Percentiles rank a stretch among this genome's conserved stretches.
These are phyloP conservation scores for Psittacara wagleri DNA, from an alignment of 2,113 vertebrate genomes.

Conservation along the genomic window DNA sequence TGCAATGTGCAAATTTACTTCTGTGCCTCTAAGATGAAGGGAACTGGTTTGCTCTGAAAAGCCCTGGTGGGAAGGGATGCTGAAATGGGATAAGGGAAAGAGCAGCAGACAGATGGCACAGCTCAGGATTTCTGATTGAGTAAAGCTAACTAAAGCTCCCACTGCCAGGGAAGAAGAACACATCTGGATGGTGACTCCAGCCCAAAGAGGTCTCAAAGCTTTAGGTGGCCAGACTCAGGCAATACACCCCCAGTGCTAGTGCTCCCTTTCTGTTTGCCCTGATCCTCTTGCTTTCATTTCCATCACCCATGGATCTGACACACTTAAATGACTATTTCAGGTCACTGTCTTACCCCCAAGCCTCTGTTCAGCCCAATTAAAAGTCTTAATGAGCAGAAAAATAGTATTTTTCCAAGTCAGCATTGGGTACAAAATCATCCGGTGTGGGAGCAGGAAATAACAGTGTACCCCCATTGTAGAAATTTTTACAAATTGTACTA, in stretches of 20 bases:
- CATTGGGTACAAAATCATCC: background rate
- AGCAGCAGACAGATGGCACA: background rate
- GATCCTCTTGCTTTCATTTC: background rate
- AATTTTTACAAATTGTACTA: background rate
- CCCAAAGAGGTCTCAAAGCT: background rate
- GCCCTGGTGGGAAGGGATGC: background rate
- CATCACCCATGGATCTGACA: background rate
- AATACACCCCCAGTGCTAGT: background rate
- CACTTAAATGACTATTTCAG: background rate
- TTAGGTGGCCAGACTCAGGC: background rate
- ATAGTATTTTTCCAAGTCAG: background rate
- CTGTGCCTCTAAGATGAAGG: background rate
- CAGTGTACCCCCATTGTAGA: constrained; percentile 7
- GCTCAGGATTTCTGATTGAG: background rate
- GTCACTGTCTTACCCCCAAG: background rate
- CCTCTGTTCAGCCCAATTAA: background rate
- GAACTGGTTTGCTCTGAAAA: background rate
- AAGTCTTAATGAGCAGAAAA: background rate
- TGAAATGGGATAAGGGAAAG: background rate
- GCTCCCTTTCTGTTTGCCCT: background rate
- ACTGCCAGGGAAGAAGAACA: background rate
- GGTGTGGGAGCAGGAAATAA: constrained; percentile 14
- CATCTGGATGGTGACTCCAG: background rate
- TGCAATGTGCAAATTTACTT: background rate
- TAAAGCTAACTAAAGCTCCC: background rate